Evolutionary conservation across 2,888 invertebrate species (phyloP), one percentile per base, ranked within the genome.

Genomic region (Eulithis prunata): DNA sequence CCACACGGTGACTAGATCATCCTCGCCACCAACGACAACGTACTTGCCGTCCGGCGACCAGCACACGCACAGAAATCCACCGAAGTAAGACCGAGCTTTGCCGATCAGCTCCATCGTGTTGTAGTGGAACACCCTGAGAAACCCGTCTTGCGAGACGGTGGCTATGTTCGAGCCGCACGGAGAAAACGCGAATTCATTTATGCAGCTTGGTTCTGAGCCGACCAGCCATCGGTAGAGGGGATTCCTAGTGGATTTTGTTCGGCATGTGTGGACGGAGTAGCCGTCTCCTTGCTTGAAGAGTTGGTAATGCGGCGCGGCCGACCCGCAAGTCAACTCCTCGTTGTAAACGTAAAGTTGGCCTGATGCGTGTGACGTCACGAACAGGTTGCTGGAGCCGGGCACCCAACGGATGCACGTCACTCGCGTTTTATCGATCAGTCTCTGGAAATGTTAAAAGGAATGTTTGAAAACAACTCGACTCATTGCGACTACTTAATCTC

Each of bases 321-420:
- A 96, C 8, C 98, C 97, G 89, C 98, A 98, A 8, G 96, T 95
- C 74, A 99, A 93, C 90, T 98, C 98, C 91, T 99, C 99, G 90
- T 99, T 99, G 93, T 99, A 99, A 62, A 99, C 95, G 93, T 99
- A 99, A 80, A 99, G 95, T 85, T 99, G 98, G 21, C 99, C 99
- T 66, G 98, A 98, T 70, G 97, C 96, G 90, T 99, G 99, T 58
- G 99, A 97, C 66, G 98, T 97, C 78, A 99, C 94, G 90, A 99
- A 99, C 78, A 98, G 94, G 84, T 98, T 98, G 77, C 97, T 96
- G 57, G 98, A 98, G 64, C 97, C 97, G 21, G 99, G 99, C 76
- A 99, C 96, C 99, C 99, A 99, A 81, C 97, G 96, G 83, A 99
- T 96, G 91, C 99, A 99, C 51, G 99, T 99, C 78, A 99, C 98